phyloP scores from a whole-genome alignment of 2,797 vertebrate genomes.

The Acropternis orthonyx region DNA sequence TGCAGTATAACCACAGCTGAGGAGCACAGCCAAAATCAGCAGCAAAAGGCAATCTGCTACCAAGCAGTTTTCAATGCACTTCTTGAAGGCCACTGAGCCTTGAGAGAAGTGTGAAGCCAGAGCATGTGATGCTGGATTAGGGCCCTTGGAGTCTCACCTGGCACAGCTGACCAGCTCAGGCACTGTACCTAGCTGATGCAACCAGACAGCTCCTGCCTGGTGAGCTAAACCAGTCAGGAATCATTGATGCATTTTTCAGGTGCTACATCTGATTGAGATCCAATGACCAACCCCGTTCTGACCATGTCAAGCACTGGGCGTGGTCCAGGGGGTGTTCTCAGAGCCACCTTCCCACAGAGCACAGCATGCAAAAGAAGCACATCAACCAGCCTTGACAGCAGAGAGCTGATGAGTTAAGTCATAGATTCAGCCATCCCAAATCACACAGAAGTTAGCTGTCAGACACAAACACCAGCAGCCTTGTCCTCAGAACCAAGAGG shows the following conservation, averaged over 20 bases:
- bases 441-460: not conserved
- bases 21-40: not conserved
- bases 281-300: not conserved
- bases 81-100: not conserved
- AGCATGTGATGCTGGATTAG: not conserved
- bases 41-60: not conserved
- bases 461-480: not conserved
- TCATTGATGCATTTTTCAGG: not conserved
- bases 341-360: not conserved
- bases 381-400: accelerated
- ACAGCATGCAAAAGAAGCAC: not conserved
- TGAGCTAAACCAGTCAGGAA: not conserved
- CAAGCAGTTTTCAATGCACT: not conserved
- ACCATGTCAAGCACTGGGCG: not conserved
- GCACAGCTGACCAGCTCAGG: not conserved
- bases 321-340: not conserved
- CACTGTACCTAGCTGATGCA: not conserved
- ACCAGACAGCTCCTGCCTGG: not conserved
- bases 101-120: not conserved
- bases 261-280: not conserved
- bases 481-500: not conserved
- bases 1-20: not conserved
- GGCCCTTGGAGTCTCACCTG: not conserved
- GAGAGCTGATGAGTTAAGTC: not conserved
- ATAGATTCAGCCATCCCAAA: not conserved